phyloP scores from a whole-genome alignment of 1,140 invertebrate species.

The Drosophila micromelanica region DNA sequence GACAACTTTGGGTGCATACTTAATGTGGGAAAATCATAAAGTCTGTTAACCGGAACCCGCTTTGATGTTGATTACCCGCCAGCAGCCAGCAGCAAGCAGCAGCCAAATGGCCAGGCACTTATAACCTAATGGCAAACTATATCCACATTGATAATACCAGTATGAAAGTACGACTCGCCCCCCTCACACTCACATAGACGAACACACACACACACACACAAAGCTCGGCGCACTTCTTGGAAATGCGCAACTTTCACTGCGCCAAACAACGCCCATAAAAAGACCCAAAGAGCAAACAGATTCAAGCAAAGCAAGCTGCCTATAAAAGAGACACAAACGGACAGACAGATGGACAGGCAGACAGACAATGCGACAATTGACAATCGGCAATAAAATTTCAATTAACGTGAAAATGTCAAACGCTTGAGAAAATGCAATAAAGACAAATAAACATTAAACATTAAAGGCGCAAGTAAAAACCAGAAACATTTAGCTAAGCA shows the following conservation, averaged over 20 bases:
- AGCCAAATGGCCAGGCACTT: conserved; percentile 51
- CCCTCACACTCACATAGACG: neutral
- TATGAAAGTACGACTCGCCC: conserved; percentile 8
- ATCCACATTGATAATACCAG: conserved; percentile 33
- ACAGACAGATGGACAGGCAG: neutral
- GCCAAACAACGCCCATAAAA: conserved; percentile 68
- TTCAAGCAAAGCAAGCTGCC: conserved; percentile 12
- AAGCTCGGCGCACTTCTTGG: conserved; percentile 51
- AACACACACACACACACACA: conserved; percentile 2
- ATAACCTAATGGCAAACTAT: conserved; percentile 56
- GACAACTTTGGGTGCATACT: conserved; percentile 54
- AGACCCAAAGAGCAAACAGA: conserved; percentile 30
- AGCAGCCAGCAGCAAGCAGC: conserved; percentile 31
- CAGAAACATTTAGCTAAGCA: neutral
- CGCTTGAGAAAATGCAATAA: conserved; percentile 36
- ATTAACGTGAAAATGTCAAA: conserved; percentile 64
- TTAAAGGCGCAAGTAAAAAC: conserved; percentile 37
- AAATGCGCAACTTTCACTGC: conserved; percentile 71
- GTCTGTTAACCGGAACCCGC: conserved; percentile 46
- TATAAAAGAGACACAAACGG: conserved; percentile 3
- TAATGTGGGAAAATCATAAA: conserved; percentile 75
- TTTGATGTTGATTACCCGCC: conserved; percentile 57
- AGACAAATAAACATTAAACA: conserved; percentile 29
- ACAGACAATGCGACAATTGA: conserved; percentile 52
- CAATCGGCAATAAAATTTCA: conserved; percentile 75